Evolutionary conservation across 2,888 invertebrate genomes (phyloP).

Genomic region (Tortricodes alternella): DNA sequence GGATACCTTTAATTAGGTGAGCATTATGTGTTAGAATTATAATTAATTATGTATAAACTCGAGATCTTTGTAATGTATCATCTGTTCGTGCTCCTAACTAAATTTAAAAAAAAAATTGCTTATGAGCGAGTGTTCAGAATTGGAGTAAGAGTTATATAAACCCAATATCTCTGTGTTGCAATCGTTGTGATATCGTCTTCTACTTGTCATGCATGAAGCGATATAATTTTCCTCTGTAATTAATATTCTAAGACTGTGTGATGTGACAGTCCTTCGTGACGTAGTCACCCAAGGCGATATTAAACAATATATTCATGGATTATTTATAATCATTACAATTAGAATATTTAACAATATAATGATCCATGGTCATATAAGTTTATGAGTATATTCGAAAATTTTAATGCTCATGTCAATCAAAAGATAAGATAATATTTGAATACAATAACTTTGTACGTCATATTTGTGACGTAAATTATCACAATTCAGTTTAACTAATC

Average conservation of each 20-base stretch:
- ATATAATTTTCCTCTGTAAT: conserved; percentile 56
- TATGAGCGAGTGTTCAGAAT: too few species aligned
- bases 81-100: too few species aligned
- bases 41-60: too few species aligned
- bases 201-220: conserved; percentile 34
- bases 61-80: too few species aligned
- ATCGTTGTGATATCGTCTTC: conserved; percentile 18
- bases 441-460: not conserved
- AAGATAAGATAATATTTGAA: not conserved
- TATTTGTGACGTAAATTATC: not conserved
- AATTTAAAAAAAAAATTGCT: too few species aligned
- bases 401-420: conserved; percentile 6
- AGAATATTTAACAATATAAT: conserved; percentile 9
- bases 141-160: too few species aligned
- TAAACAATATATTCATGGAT: conserved; percentile 1
- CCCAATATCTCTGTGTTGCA: too few species aligned
- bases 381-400: not conserved
- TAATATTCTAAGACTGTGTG: conserved; percentile 52
- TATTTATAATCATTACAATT: not conserved
- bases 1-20: too few species aligned
- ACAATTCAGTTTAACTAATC: too few species aligned
- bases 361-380: conserved; percentile 6
- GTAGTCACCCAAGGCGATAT: conserved; percentile 16
- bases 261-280: conserved; percentile 40
- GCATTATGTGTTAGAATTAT: too few species aligned